phyloP scores from a whole-genome alignment of 2,113 vertebrate species.

The Nesospiza acunhae region DNA sequence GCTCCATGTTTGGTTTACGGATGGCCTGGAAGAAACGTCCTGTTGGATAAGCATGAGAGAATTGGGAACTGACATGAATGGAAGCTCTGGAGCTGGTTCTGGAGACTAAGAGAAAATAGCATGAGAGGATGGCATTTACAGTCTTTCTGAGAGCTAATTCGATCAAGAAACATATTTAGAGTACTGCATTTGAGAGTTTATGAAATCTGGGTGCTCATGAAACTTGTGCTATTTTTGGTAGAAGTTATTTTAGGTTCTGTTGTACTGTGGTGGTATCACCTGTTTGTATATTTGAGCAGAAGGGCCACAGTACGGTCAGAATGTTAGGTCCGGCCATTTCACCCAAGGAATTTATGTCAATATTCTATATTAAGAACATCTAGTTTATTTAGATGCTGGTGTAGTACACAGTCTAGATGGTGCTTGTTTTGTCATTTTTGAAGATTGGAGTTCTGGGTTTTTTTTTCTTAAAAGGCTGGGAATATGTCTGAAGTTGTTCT shows the following conservation, averaged over 20 bases:
- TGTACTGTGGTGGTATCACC: neutral
- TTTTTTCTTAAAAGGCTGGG: neutral
- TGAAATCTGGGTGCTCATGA: neutral
- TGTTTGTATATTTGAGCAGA: neutral
- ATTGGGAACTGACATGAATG: neutral
- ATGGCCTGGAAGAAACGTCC: neutral
- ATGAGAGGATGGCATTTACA: neutral
- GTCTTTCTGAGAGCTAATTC: neutral
- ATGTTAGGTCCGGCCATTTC: neutral
- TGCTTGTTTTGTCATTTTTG: neutral
- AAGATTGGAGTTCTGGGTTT: rapidly evolving
- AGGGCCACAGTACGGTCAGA: neutral
- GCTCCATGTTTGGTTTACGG: rapidly evolving
- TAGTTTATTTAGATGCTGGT: neutral
- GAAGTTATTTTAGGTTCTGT: neutral
- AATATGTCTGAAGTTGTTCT: neutral
- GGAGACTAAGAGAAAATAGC: neutral
- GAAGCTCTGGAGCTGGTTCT: neutral
- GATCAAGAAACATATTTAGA: neutral
- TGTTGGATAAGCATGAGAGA: neutral
- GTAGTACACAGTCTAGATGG: neutral
- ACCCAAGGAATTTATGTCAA: neutral
- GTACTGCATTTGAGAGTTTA: neutral
- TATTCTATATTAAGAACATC: neutral
- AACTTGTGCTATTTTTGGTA: neutral